phyloP scores from a whole-genome alignment of 2,797 vertebrate species.

The Onychomys arenicola region DNA sequence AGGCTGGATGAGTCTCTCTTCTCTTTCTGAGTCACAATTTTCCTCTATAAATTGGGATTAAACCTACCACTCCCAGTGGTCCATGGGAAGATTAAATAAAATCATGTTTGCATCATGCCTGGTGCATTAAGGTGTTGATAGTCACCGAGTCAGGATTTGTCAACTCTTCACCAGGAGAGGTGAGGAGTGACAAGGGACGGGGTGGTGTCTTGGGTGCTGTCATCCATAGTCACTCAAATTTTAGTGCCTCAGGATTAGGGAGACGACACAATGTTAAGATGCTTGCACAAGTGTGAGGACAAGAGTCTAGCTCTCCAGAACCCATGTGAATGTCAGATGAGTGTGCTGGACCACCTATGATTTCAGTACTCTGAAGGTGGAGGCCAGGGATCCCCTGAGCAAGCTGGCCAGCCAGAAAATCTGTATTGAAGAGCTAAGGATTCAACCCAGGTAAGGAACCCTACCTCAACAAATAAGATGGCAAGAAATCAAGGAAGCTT shows the following conservation, averaged over 20 bases:
- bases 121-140: neutral
- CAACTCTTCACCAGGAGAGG: neutral
- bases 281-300: neutral
- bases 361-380: too few relatives aligned
- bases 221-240: constrained; percentile 13
- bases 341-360: too few relatives aligned
- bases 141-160: neutral
- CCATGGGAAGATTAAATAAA: neutral
- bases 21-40: neutral
- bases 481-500: neutral
- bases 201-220: neutral
- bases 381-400: too few relatives aligned
- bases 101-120: neutral
- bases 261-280: neutral
- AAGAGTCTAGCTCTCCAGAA: neutral
- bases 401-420: neutral
- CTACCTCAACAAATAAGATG: neutral
- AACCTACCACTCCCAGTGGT: neutral
- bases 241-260: neutral
- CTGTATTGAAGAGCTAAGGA: neutral
- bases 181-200: neutral
- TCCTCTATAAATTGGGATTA: neutral
- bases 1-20: neutral
- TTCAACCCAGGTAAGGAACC: neutral
- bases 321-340: neutral